Conservation (phyloP, 2,113 vertebrate species). For the Motacilla tschutschensis region DNA sequence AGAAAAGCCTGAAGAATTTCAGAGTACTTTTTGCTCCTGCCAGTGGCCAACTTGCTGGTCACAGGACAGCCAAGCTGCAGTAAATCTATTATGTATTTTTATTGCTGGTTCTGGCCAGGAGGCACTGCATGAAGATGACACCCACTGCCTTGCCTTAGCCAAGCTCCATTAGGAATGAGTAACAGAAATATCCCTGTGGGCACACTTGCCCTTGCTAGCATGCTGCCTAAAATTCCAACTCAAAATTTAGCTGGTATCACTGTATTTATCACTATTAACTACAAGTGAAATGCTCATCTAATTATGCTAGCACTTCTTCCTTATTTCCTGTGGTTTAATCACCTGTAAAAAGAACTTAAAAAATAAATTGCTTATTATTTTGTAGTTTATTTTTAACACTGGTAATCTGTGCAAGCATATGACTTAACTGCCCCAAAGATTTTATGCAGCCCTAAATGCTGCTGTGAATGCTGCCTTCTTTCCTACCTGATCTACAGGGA, state of each 20-base stretch:
- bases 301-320: background rate
- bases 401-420: background rate
- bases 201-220: background rate
- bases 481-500: background rate
- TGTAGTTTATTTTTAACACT: background rate
- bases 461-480: background rate
- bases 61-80: background rate
- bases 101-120: background rate
- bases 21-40: background rate
- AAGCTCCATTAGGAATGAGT: constrained; percentile 6
- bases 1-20: background rate
- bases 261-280: background rate
- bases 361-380: background rate
- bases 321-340: background rate
- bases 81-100: background rate
- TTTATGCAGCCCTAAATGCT: background rate
- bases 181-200: background rate
- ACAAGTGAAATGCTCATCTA: background rate
- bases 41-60: background rate
- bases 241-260: background rate
- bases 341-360: background rate
- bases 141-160: background rate
- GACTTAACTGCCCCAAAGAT: background rate
- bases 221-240: background rate
- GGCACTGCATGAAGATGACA: background rate